Percentiles rank a stretch among this genome's conserved stretches.
Evolutionary conservation across 2,888 invertebrate species (phyloP).

Genomic region (Cheilosia scutellata): DNA sequence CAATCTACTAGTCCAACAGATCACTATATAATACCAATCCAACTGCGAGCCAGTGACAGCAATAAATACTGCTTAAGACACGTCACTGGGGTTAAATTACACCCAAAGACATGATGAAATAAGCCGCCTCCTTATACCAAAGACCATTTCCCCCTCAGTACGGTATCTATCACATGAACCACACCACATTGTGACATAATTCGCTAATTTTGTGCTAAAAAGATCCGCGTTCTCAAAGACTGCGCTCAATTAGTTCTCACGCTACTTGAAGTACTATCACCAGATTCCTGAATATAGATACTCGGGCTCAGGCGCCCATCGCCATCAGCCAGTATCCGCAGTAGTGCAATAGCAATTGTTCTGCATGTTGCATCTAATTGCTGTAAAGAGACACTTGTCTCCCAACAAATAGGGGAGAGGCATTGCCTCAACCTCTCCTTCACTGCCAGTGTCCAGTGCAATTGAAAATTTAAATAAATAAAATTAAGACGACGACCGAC

Average conservation of each 20-base stretch:
- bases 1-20: constrained; percentile 31
- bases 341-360: constrained; percentile 22
- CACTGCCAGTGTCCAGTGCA: constrained; percentile 22
- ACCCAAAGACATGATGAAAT: constrained; percentile 56
- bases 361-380: constrained; percentile 65
- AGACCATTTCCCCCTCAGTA: constrained; percentile 12
- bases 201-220: constrained; percentile 68
- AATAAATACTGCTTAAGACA: constrained; percentile 62
- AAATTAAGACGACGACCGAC: constrained; percentile 40
- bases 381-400: constrained; percentile 62
- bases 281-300: constrained; percentile 4
- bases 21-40: constrained; percentile 15
- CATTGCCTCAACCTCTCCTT: not conserved
- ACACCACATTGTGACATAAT: constrained; percentile 67
- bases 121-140: constrained; percentile 54
- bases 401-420: constrained; percentile 49
- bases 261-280: constrained; percentile 25
- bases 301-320: constrained; percentile 37
- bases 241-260: constrained; percentile 74
- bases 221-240: constrained; percentile 71
- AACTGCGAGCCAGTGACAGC: constrained; percentile 42
- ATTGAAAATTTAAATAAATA: constrained; percentile 72
- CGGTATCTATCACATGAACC: constrained; percentile 18
- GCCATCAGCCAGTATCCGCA: not conserved
- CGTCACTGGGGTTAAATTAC: constrained; percentile 69